These are phyloP conservation scores for Lasioglossum villosulum DNA, from an alignment of 2,888 invertebrate species.

Conservation along the genomic window DNA sequence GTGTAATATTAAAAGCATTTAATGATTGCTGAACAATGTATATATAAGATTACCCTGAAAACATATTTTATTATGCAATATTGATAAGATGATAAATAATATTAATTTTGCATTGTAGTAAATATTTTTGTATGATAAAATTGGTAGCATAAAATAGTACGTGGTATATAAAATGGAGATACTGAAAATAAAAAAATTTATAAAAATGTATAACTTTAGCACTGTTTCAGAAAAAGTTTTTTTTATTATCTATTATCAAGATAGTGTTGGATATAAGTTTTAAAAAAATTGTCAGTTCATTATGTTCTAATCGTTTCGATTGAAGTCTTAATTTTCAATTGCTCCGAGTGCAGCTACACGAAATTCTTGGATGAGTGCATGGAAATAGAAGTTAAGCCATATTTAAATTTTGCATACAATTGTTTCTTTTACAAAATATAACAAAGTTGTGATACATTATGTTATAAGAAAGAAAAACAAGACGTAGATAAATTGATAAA, in stretches of 20 bases:
- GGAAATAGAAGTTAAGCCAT: constrained; percentile 1
- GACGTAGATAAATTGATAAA: constrained; percentile 12
- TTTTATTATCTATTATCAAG: not conserved
- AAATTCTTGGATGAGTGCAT: constrained; percentile 17
- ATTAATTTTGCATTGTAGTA: constrained; percentile 31
- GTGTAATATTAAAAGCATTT: constrained; percentile 2
- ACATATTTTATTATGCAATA: constrained; percentile 20
- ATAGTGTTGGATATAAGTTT: not conserved
- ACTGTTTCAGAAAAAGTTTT: not conserved
- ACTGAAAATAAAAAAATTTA: constrained; percentile 15
- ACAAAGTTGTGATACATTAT: constrained; percentile 50
- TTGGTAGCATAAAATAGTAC: constrained; percentile 21
- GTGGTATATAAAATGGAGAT: constrained; percentile 8
- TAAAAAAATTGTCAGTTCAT: not conserved
- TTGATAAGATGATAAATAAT: constrained; percentile 7
- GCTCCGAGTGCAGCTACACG: constrained; percentile 37
- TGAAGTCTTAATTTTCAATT: not conserved
- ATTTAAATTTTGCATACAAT: constrained; percentile 23
- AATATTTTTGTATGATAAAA: constrained; percentile 46
- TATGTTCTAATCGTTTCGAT: constrained; percentile 1
- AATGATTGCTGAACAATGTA: not conserved
- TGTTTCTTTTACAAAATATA: constrained; percentile 37
- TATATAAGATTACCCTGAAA: not conserved
- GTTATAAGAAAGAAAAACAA: constrained; percentile 8
- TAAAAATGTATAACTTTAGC: not conserved